Percentiles rank a stretch among this genome's conserved stretches.
These are phyloP conservation scores for Argya squamiceps DNA, from an alignment of 2,797 vertebrate genomes.

Conservation along the genomic window DNA sequence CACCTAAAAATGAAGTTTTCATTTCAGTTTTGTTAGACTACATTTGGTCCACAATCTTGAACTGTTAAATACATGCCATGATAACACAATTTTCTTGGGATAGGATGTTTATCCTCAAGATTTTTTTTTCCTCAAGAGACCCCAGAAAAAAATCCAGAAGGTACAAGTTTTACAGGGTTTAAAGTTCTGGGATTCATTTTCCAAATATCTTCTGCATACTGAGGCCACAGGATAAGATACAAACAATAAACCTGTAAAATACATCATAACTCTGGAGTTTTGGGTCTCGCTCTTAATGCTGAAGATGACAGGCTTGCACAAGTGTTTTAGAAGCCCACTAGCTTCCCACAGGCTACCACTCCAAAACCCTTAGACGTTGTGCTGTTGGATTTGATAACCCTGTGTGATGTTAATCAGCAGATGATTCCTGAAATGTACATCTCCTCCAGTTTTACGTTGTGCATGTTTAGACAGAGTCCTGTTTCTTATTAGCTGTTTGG, in stretches of 20 bases:
- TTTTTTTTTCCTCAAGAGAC: not conserved
- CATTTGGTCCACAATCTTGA: not conserved
- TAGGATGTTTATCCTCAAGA: not conserved
- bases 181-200: constrained; percentile 1
- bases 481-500: not conserved
- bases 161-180: not conserved
- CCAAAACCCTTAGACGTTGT: not conserved
- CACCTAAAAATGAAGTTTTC: not conserved
- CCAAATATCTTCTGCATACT: not conserved
- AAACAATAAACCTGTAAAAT: not conserved
- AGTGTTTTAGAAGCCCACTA: not conserved
- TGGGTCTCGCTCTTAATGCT: not conserved
- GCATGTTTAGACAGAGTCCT: not conserved
- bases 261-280: not conserved
- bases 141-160: not conserved
- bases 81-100: not conserved
- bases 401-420: not conserved
- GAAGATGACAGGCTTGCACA: not conserved
- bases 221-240: not conserved
- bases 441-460: not conserved
- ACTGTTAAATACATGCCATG: not conserved
- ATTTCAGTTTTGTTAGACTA: constrained; percentile 3
- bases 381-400: not conserved
- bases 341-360: not conserved
- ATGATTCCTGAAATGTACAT: not conserved